Base-by-base conservation (phyloP, 37 sponge, comb jelly and placozoan genomes). In the Ianthella basta region DNA sequence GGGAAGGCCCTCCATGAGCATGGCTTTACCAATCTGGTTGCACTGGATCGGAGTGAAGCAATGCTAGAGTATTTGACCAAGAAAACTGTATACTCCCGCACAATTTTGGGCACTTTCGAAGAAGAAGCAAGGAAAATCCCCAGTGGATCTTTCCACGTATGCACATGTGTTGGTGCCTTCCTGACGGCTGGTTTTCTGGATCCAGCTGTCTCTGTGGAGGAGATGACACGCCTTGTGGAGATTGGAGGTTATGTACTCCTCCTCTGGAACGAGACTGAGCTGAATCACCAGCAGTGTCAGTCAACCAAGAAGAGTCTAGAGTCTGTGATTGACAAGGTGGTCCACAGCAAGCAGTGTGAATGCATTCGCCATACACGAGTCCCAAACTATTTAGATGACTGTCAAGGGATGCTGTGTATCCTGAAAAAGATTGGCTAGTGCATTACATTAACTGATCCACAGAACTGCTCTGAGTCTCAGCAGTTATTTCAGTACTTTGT, bases 151-250 rank as follows among this genome's bases (percentile, higher is more conserved):
- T 85, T 85, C 34, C 61, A 85, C 21, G 77, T 33, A 15, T 85
- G 85, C 38, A 74, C 72, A 56, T 85, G 85, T 75, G 85, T 85
- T 23, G 85, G 85, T n/a, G 85, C 78, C 59, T 85, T 85, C 40
- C 78, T 85, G 27, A 85, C 85, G 1, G 59, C 63, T 34, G 85
- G 85, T 18, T 85, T 85, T 35, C 78, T 85, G 16, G 40, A 85
- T 59, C 85, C 85, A 6, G 78, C 1, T 4, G 30, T 60, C 44
- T 15, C 78, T 37, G 63, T 75, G 8, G 78, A 60, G 53, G 85
- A 85, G 29, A 85, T 85, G 85, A 41, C 73, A 1, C 77, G 85
- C 24, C 23, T 85, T 53, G 85, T 75, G 50, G 77, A 85, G 85
- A 59, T 25, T 8, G 63, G 61, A 5, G 85, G 85, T 10, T 59